Evolutionary conservation across 2,113 vertebrate genomes (phyloP).

Genomic region (Festucalex cinctus): DNA sequence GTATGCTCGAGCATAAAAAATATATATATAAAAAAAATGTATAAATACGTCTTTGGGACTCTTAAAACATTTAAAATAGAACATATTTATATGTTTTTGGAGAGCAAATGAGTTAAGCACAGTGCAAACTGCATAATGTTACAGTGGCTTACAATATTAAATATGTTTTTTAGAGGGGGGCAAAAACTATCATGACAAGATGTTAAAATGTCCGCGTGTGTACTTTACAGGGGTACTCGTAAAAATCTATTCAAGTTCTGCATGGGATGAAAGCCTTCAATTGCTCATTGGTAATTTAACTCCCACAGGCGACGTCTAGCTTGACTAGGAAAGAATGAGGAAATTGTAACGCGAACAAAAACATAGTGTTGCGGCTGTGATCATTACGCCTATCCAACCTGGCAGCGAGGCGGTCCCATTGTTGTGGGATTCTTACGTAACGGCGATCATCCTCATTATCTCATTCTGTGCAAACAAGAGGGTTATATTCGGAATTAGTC

Average conservation of each 20-base stretch:
- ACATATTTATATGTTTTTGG: too few relatives aligned
- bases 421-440: neutral
- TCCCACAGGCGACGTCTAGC: constrained; percentile 3
- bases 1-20: too few relatives aligned
- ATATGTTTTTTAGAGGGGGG: too few relatives aligned
- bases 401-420: neutral
- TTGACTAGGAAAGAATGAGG: neutral
- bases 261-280: neutral
- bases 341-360: neutral
- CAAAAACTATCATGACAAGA: too few relatives aligned
- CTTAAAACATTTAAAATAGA: too few relatives aligned
- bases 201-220: too few relatives aligned
- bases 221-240: neutral
- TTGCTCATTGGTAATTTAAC: constrained; percentile 13
- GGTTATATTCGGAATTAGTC: neutral
- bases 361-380: neutral
- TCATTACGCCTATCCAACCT: neutral
- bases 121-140: too few relatives aligned
- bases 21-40: too few relatives aligned
- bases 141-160: too few relatives aligned
- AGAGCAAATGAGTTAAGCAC: too few relatives aligned
- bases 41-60: too few relatives aligned
- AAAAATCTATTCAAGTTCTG: neutral
- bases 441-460: constrained; percentile 1
- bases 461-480: constrained; percentile 2